Evolutionary conservation across 2,888 invertebrate species (phyloP).

Genomic region (Gymnoscelis rufifasciata): DNA sequence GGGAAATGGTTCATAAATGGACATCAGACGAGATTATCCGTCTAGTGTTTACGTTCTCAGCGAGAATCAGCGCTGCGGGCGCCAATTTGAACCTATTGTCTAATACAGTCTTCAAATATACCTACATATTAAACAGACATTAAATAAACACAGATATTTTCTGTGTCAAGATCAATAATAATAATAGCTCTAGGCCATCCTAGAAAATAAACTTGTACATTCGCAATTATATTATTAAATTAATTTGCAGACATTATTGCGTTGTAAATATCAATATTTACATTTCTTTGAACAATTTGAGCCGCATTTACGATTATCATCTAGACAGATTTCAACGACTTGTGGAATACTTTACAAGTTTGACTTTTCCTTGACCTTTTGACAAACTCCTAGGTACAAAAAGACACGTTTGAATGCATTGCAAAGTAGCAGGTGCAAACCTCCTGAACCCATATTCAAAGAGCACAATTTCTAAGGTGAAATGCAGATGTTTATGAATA

Average conservation of each 20-base stretch:
- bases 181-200: no score
- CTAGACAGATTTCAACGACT: no score
- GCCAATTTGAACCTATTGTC: constrained; percentile 60
- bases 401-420: constrained; percentile 31
- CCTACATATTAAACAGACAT: no score
- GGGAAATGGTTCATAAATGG: constrained; percentile 44
- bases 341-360: no score
- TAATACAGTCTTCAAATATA: constrained; percentile 23
- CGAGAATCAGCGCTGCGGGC: constrained; percentile 42
- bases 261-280: no score
- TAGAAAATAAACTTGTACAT: no score
- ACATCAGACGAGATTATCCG: constrained; percentile 39
- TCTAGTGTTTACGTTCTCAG: constrained; percentile 31
- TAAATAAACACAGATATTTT: background rate
- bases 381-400: no score
- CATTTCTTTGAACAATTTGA: no score
- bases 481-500: constrained; percentile 37
- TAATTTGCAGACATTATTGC: no score
- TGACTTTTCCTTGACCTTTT: no score
- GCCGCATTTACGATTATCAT: no score
- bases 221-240: no score
- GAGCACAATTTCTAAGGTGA: constrained; percentile 24
- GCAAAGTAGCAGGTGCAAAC: constrained; percentile 34
- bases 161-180: background rate
- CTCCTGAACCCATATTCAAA: constrained; percentile 9